Percentiles rank a stretch among this genome's conserved stretches.
phyloP scores from a whole-genome alignment of 2,113 vertebrate species.

The Laticauda colubrina region DNA sequence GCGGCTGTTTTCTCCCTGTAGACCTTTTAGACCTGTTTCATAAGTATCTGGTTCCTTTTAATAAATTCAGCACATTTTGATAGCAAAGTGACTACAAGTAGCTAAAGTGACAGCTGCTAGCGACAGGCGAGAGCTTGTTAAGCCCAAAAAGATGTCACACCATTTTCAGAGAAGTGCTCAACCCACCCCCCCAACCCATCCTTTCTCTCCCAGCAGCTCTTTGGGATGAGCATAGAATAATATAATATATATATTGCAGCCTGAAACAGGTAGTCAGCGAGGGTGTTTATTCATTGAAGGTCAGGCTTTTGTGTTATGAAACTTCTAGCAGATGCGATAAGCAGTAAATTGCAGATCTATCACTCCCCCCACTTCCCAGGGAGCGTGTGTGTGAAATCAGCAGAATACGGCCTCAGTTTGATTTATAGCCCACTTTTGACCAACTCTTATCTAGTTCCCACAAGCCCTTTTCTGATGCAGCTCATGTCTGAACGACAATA shows the following conservation, averaged over 20 bases:
- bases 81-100: slow-evolving; percentile 49
- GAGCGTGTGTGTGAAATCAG: slow-evolving; percentile 78
- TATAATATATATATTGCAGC: slow-evolving; percentile 12
- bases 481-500: slow-evolving; percentile 95
- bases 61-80: slow-evolving; percentile 49
- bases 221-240: not conserved
- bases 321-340: slow-evolving; percentile 88
- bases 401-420: slow-evolving; percentile 79
- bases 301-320: slow-evolving; percentile 85
- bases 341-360: slow-evolving; percentile 88
- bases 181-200: not conserved
- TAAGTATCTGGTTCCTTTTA: slow-evolving; percentile 59
- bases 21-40: slow-evolving; percentile 54
- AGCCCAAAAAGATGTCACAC: slow-evolving; percentile 45
- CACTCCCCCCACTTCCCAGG: slow-evolving; percentile 60
- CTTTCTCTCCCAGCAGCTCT: slow-evolving; percentile 39
- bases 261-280: slow-evolving; percentile 67
- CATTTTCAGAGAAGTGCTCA: slow-evolving; percentile 39
- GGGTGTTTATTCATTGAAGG: slow-evolving; percentile 82
- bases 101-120: slow-evolving; percentile 55
- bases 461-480: slow-evolving; percentile 87
- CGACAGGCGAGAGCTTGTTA: slow-evolving; percentile 52
- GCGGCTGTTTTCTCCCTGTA: slow-evolving; percentile 47
- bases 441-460: slow-evolving; percentile 93
- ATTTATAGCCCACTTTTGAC: slow-evolving; percentile 94